A percentile compares a stretch with the other conserved stretches of the same genome.
phyloP scores from a whole-genome alignment of 2,888 invertebrate genomes.

The Dicyrtomina minuta region DNA sequence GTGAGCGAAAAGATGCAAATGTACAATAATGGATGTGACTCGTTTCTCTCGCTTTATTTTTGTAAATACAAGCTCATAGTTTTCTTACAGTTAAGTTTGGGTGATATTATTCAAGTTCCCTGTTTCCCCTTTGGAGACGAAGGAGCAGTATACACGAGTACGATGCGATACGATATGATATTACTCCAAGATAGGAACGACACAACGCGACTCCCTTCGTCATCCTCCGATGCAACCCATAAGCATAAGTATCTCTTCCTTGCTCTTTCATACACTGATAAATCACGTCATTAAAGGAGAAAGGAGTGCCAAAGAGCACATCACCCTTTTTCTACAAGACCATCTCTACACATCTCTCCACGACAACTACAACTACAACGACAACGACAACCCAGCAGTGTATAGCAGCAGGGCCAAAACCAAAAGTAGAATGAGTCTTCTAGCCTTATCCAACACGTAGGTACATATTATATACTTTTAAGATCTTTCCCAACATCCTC shows the following conservation, averaged over 20 bases:
- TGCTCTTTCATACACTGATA: conserved; percentile 46
- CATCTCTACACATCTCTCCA: not conserved
- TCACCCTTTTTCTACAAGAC: conserved; percentile 12
- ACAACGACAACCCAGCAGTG: not conserved
- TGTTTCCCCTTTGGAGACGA: conserved; percentile 23
- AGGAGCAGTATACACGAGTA: too few species aligned
- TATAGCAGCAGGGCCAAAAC: too few species aligned
- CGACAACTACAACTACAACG: conserved; percentile 5
- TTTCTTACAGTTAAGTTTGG: conserved; percentile 8
- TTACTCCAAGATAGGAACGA: not conserved
- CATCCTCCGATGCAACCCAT: conserved; percentile 44
- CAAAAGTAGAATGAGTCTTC: too few species aligned
- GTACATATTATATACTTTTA: too few species aligned
- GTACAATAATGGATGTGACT: conserved; percentile 50
- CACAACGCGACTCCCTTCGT: conserved; percentile 30
- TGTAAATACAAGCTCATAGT: conserved; percentile 41
- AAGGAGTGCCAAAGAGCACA: conserved; percentile 38
- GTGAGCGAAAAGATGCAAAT: conserved; percentile 48
- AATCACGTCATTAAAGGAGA: conserved; percentile 50
- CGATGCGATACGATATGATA: conserved; percentile 4
- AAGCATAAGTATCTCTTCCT: conserved; percentile 32
- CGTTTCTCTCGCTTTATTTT: conserved; percentile 41
- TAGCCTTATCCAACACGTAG: too few species aligned
- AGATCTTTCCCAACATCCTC: too few species aligned
- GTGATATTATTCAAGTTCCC: conserved; percentile 22